These are phyloP conservation scores for Diarsia mendica DNA, from an alignment of 2,888 invertebrate species.

Conservation along the genomic window DNA sequence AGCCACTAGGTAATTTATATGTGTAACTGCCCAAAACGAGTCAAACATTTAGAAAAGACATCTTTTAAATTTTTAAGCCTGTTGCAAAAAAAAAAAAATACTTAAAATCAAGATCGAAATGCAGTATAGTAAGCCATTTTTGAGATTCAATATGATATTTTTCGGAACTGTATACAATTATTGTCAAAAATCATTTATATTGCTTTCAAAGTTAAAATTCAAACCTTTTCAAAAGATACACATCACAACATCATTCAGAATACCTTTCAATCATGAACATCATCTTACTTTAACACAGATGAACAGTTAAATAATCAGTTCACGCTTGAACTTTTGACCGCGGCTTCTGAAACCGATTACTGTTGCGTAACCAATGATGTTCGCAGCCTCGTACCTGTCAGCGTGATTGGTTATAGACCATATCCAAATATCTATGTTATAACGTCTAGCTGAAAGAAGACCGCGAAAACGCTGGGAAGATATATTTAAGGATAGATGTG, in stretches of 20 bases:
- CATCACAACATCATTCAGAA: neutral
- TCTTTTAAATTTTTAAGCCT: neutral
- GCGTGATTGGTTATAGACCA: conserved; percentile 21
- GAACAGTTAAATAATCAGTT: conserved; percentile 52
- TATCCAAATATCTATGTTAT: conserved; percentile 14
- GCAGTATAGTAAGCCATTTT: neutral
- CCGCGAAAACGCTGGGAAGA: too few relatives aligned
- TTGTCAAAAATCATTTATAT: neutral
- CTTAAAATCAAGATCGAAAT: neutral
- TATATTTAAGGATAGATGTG: too few relatives aligned
- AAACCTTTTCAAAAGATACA: neutral
- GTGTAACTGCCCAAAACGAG: neutral
- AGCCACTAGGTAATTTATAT: neutral
- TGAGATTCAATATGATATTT: neutral
- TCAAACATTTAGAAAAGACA: neutral
- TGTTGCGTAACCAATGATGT: conserved; percentile 46
- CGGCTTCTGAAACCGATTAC: conserved; percentile 41
- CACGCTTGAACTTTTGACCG: conserved; percentile 57
- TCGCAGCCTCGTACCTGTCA: conserved; percentile 28
- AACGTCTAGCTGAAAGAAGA: neutral
- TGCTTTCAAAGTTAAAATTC: neutral
- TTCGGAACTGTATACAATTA: neutral
- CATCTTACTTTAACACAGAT: conserved; percentile 22
- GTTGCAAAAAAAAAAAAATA: too few relatives aligned
- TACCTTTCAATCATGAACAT: neutral